Percentiles rank a stretch among this genome's conserved stretches.
These are phyloP conservation scores for Porites cylindrica DNA, from an alignment of 92 coral and sea anemone genomes.

Conservation along the genomic window DNA sequence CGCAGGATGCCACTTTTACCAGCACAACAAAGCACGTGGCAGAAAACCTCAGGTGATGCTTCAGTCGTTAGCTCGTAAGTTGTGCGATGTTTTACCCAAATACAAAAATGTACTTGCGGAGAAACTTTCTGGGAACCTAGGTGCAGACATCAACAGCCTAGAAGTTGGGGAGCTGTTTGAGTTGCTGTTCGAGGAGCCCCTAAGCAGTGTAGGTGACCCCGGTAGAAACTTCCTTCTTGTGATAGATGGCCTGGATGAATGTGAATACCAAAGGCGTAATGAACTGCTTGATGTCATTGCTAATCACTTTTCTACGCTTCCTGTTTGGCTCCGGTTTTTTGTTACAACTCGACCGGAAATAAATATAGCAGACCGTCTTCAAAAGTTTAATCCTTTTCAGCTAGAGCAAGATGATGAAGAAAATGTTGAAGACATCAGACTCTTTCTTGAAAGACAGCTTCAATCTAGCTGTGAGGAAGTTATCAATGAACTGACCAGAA, in stretches of 20 bases:
- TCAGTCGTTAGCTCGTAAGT: constrained; percentile 63
- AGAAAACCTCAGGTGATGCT: constrained; percentile 55
- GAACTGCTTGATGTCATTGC: constrained; percentile 55
- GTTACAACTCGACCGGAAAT: constrained; percentile 72
- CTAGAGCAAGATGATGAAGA: constrained; percentile 48
- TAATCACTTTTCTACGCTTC: constrained; percentile 42
- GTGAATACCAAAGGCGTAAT: constrained; percentile 41
- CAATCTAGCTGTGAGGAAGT: constrained; percentile 5
- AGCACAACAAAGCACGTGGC: constrained; percentile 50
- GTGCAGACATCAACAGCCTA: background rate
- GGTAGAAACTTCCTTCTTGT: no score
- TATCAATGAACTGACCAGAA: constrained; percentile 25
- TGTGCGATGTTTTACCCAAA: constrained; percentile 34
- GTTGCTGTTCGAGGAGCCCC: no score
- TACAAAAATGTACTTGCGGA: constrained; percentile 52
- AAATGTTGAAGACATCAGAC: constrained; percentile 40
- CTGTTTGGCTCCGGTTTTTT: constrained; percentile 58
- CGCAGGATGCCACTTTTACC: constrained; percentile 62
- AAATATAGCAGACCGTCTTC: constrained; percentile 17
- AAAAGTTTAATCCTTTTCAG: constrained; percentile 21
- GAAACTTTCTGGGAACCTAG: constrained; percentile 32
- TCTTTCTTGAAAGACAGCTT: constrained; percentile 32
- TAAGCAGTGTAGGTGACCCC: no score
- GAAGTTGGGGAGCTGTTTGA: no score
- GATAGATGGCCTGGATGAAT: no score